Evolutionary conservation across 2,888 invertebrate species (phyloP), one percentile per base, ranked within the genome.

Genomic region (Archips crataeganus): DNA sequence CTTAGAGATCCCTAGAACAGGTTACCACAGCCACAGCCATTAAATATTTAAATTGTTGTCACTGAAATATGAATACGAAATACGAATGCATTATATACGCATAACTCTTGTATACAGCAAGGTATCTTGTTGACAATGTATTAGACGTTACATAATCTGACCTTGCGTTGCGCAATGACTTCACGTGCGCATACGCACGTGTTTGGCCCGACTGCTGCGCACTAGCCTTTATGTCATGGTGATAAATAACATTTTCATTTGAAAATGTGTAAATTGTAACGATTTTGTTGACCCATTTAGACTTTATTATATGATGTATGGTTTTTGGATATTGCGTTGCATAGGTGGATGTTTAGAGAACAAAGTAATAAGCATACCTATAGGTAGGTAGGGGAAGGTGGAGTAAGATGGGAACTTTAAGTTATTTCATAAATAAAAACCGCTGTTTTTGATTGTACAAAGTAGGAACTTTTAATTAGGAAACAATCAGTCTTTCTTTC

Each of bases 171-270:
- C 60, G 74, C 60, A 65, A 68, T 64, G 47, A 51, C 36, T 23
- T 54, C 59, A 74, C 74, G 74, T 74, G 74, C 60, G 74, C 73
- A 2, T 0, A 49, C 54, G 74, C 74, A 74, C 70, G 70, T 70
- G 69, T 32, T 32, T n/a, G 8, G 57, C 2, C 4, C 4, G 57
- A 57, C 57, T 57, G 54, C 57, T 57, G 54, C 57, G 57, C 57
- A 57, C 32, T 57, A 57, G 57, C 10, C 32, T 57, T 45, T 57
- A 23, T 32, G 3, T 4, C 57, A 11, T 32, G 32, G 32, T 4
- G 10, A 32, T 57, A 57, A 32, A 10, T 6, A 4, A 10, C 11
- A 32, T 57, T 57, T 32, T 57, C 1, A 23, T 8, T 3, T 23
- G 10, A 9, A 13, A 23, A 54, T 9, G 1, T 15, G 23, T 23